A percentile compares a stretch with the other conserved stretches of the same genome.
These are phyloP conservation scores for Athrips mouffetella DNA, from an alignment of 2,888 invertebrate genomes.

Conservation along the genomic window DNA sequence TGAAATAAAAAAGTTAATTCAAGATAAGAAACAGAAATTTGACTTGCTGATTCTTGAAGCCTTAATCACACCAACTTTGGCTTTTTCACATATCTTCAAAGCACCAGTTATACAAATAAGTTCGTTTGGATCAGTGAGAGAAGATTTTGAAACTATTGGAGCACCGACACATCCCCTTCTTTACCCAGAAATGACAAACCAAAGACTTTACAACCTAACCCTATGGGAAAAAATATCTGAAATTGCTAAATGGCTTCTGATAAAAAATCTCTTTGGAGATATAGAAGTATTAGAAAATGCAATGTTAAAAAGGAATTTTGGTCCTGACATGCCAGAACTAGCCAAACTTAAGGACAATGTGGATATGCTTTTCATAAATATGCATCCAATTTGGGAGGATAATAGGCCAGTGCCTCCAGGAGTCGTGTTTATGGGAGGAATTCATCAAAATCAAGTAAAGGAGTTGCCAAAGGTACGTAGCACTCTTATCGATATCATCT, in stretches of 20 bases:
- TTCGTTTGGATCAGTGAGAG: conserved; percentile 32
- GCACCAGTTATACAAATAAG: conserved; percentile 41
- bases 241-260: conserved; percentile 26
- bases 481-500: too few relatives aligned
- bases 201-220: conserved; percentile 27
- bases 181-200: conserved; percentile 26
- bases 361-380: conserved; percentile 41
- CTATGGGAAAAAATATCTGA: conserved; percentile 30
- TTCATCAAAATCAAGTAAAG: conserved; percentile 35
- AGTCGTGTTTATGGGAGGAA: conserved; percentile 41
- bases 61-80: conserved; percentile 16
- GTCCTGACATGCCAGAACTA: conserved; percentile 25
- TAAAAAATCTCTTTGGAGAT: conserved; percentile 9
- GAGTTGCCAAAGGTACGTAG: conserved; percentile 34
- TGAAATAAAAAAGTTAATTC: conserved; percentile 28
- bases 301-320: conserved; percentile 25
- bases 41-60: conserved; percentile 33
- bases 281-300: conserved; percentile 23
- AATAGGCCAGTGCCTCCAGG: conserved; percentile 40
- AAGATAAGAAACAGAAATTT: conserved; percentile 22
- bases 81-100: conserved; percentile 29
- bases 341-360: conserved; percentile 26
- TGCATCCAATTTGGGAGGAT: conserved; percentile 40
- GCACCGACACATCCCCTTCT: conserved; percentile 37
- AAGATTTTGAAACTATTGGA: conserved; percentile 33